These are phyloP conservation scores for Antidorcas marsupialis DNA, from an alignment of 2,113 vertebrate genomes.

Conservation along the genomic window DNA sequence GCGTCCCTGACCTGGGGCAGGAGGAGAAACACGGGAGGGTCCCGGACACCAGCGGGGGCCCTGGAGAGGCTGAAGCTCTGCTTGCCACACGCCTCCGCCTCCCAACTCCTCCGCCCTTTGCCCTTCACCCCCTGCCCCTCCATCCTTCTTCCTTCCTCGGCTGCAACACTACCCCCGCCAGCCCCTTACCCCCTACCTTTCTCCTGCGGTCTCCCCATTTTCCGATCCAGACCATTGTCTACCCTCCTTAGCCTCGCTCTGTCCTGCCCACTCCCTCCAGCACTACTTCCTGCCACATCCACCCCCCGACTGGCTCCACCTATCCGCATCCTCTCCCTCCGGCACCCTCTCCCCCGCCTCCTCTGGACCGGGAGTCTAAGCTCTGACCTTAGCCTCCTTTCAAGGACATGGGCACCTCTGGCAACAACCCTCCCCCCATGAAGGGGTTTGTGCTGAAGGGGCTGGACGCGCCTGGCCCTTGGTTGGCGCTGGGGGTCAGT, in stretches of 20 bases:
- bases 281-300: not conserved
- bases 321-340: not conserved
- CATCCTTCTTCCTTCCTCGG: not conserved
- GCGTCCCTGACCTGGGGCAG: not conserved
- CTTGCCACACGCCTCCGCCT: not conserved
- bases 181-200: not conserved
- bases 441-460: not conserved
- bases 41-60: rapidly evolving
- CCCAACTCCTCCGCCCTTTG: not conserved
- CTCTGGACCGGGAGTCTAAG: not conserved
- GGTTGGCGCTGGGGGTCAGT: too few relatives aligned
- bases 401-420: not conserved
- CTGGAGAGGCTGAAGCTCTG: not conserved
- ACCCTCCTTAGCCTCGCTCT: not conserved
- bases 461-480: not conserved
- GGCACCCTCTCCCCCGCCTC: not conserved
- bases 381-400: not conserved
- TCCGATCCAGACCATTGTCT: not conserved
- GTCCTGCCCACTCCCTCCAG: not conserved
- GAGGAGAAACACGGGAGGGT: not conserved
- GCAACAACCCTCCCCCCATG: not conserved
- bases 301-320: not conserved
- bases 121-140: not conserved
- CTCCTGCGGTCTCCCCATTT: not conserved
- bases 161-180: not conserved